Evolutionary conservation across 2,113 vertebrate genomes (phyloP).

Genomic region (Aegotheles bennettii): DNA sequence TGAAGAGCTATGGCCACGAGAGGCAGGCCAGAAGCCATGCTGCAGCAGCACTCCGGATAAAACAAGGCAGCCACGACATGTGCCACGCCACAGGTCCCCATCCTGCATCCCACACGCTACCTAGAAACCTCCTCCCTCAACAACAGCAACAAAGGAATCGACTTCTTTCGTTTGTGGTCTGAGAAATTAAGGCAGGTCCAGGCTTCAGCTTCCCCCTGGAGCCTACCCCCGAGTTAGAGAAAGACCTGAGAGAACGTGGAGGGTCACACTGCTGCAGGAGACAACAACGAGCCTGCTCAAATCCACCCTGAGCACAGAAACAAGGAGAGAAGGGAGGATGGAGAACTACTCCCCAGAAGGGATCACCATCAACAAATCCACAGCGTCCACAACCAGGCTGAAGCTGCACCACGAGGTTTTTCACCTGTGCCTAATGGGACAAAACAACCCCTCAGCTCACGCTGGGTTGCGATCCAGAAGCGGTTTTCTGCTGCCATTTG

Average conservation of each 20-base stretch:
- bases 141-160: background rate
- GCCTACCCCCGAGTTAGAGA: background rate
- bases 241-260: background rate
- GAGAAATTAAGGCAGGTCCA: background rate
- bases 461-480: background rate
- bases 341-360: background rate
- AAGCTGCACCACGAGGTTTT: background rate
- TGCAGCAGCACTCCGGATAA: background rate
- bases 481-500: background rate
- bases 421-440: background rate
- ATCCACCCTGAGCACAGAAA: background rate
- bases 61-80: background rate
- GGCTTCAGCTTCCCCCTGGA: background rate
- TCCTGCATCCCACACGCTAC: rapidly evolving
- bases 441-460: background rate
- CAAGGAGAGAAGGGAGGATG: background rate
- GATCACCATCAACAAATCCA: background rate
- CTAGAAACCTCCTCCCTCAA: background rate
- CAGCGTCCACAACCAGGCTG: rapidly evolving
- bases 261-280: background rate
- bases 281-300: background rate
- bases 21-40: background rate
- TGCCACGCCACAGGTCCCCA: background rate
- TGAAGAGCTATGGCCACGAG: background rate
- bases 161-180: too few relatives aligned